Conservation (phyloP, 64 coral and sea anemone genomes). For the Dendronephthya gigantea region DNA sequence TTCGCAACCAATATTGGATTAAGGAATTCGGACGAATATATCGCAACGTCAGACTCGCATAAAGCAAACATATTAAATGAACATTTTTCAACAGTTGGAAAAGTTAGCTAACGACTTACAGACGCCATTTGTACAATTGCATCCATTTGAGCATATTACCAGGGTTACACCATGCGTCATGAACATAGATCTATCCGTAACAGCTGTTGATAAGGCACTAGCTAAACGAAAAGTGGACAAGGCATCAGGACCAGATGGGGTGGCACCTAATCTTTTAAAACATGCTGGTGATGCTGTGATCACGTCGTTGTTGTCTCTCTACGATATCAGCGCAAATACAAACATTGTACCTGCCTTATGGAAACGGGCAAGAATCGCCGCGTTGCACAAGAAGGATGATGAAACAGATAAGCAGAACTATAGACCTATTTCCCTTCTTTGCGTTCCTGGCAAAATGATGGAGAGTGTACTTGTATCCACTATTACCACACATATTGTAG, state of each 20-base stretch:
- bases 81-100: constrained; percentile 7
- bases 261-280: constrained; percentile 3
- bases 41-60: not conserved
- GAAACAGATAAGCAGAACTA: too few species aligned
- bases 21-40: not conserved
- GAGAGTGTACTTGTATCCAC: not conserved
- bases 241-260: constrained; percentile 2
- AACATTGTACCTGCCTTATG: too few species aligned
- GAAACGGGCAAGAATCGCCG: too few species aligned
- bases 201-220: too few species aligned
- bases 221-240: too few species aligned
- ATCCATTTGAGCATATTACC: not conserved
- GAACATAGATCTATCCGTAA: not conserved
- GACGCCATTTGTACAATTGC: not conserved
- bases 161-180: constrained; percentile 4
- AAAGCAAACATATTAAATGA: not conserved
- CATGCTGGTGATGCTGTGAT: not conserved
- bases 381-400: too few species aligned
- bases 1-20: too few species aligned
- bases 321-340: not conserved
- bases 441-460: not conserved
- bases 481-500: not conserved
- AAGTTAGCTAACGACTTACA: constrained; percentile 1
- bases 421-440: too few species aligned
- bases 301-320: not conserved